These are phyloP conservation scores for Festucalex cinctus DNA, from an alignment of 2,113 vertebrate genomes.

Conservation along the genomic window DNA sequence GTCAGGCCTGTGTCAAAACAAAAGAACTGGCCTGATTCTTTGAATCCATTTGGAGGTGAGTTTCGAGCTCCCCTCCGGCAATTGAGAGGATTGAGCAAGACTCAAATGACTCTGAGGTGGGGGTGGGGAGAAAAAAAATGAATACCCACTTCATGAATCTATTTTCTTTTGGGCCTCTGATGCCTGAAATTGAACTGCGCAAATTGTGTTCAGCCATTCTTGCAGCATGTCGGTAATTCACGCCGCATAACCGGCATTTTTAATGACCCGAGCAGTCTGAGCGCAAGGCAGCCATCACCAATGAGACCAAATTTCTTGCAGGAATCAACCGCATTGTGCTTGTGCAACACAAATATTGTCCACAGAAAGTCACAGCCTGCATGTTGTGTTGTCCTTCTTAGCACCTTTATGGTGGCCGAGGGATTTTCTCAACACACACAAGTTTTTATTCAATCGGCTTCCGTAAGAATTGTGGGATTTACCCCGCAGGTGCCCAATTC, in stretches of 20 bases:
- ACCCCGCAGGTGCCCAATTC: too few species aligned
- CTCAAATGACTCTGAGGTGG: neutral
- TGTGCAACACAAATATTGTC: neutral
- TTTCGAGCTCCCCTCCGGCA: neutral
- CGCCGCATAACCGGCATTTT: neutral
- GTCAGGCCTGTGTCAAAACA: neutral
- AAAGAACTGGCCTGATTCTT: neutral
- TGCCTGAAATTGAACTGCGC: constrained; percentile 2
- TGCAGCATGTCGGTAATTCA: neutral
- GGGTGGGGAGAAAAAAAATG: neutral
- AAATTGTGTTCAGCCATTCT: constrained; percentile 3
- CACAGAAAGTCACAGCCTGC: too few species aligned
- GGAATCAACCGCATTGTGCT: neutral
- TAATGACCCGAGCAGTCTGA: neutral
- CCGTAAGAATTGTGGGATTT: neutral
- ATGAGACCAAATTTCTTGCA: neutral
- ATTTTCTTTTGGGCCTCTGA: constrained; percentile 5
- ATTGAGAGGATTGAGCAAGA: neutral
- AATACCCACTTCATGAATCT: neutral
- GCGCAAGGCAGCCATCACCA: neutral
- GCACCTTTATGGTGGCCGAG: too few species aligned
- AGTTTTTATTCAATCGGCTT: neutral
- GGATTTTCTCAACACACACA: too few species aligned
- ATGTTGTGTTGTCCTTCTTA: too few species aligned
- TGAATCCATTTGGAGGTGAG: neutral